phyloP scores from a whole-genome alignment of 2,113 vertebrate genomes.

The Burhinus oedicnemus region DNA sequence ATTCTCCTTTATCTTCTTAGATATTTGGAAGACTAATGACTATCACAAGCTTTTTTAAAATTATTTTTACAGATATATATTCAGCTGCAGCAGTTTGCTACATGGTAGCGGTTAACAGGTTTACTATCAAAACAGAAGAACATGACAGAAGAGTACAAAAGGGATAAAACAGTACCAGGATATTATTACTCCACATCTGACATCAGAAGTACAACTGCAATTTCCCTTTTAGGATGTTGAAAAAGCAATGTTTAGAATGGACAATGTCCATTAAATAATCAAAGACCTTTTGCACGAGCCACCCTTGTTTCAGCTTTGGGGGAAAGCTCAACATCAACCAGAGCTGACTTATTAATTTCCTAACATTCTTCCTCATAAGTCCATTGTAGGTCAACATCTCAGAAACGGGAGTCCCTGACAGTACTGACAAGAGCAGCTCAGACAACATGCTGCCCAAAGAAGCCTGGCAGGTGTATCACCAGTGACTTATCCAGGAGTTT shows the following conservation, averaged over 20 bases:
- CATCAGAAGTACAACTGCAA: neutral
- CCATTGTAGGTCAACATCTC: neutral
- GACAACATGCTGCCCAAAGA: neutral
- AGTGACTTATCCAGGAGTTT: neutral
- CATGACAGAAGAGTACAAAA: neutral
- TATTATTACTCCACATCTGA: neutral
- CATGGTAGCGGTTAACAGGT: rapidly evolving
- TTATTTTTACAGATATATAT: neutral
- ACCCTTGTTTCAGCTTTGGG: neutral
- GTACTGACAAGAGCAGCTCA: neutral
- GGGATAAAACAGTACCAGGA: neutral
- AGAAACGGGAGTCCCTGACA: neutral
- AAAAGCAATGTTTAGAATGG: neutral
- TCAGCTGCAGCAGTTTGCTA: neutral
- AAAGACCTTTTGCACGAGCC: neutral
- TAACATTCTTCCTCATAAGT: neutral
- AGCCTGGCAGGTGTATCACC: neutral
- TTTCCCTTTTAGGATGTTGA: neutral
- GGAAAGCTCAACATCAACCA: neutral
- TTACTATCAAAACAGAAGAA: neutral
- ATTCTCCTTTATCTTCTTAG: neutral
- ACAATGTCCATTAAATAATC: neutral
- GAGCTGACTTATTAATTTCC: neutral
- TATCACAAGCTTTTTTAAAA: too few relatives aligned
- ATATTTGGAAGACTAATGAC: neutral